Conservation (phyloP, 2,888 invertebrate species). For the Corbicula japonica region DNA sequence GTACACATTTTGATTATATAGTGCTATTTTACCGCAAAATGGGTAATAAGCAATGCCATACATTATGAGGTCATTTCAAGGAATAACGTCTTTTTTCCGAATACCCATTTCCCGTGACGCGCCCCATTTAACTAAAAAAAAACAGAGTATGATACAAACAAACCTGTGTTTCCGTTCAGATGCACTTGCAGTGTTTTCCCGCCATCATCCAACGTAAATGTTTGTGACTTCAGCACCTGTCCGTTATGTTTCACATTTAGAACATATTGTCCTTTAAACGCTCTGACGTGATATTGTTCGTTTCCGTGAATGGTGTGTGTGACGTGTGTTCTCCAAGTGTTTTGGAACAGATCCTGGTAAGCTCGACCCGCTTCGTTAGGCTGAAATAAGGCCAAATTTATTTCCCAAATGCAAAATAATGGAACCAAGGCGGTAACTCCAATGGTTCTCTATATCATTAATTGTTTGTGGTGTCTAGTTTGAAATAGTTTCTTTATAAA, state of each 20-base stretch:
- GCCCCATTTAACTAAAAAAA: too few relatives aligned
- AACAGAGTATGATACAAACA: too few relatives aligned
- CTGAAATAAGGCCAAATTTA: not conserved
- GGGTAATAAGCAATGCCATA: too few relatives aligned
- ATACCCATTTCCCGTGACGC: too few relatives aligned
- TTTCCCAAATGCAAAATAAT: not conserved
- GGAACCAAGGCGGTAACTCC: too few relatives aligned
- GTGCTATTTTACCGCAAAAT: too few relatives aligned
- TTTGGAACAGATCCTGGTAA: conserved; percentile 31
- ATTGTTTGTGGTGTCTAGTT: too few relatives aligned
- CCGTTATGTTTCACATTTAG: conserved; percentile 43
- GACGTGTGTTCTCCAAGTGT: conserved; percentile 35
- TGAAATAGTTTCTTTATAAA: too few relatives aligned
- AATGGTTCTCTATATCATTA: too few relatives aligned
- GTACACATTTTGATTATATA: too few relatives aligned
- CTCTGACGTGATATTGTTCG: conserved; percentile 9
- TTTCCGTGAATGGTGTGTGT: conserved; percentile 5
- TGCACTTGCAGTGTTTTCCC: conserved; percentile 18
- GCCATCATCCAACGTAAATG: conserved; percentile 4
- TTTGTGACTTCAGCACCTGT: conserved; percentile 7
- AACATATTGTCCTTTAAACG: conserved; percentile 33
- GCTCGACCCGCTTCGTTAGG: conserved; percentile 39
- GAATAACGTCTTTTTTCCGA: too few relatives aligned
- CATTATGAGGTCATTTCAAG: too few relatives aligned
- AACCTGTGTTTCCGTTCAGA: conserved; percentile 21